A percentile compares a stretch with the other conserved stretches of the same genome.
Conservation (phyloP, 2,797 vertebrate genomes). For the Muscicapa comitata region DNA sequence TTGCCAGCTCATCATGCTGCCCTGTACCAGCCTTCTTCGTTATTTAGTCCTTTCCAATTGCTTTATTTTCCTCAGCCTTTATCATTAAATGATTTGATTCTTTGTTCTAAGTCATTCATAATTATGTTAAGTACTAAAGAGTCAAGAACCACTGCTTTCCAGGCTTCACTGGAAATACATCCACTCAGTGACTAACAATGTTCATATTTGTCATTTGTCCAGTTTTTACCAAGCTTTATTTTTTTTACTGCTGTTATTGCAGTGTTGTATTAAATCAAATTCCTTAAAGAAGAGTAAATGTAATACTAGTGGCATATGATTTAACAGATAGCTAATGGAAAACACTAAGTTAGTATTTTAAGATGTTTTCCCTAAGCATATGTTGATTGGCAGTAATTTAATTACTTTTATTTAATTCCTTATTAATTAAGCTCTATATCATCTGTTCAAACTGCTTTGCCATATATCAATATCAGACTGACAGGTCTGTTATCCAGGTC, state of each 20-base stretch:
- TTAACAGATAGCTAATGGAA: neutral
- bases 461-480: neutral
- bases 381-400: slow-evolving; percentile 28
- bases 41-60: neutral
- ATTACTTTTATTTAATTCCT: slow-evolving; percentile 16
- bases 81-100: neutral
- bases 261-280: neutral
- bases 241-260: neutral
- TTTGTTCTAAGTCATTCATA: neutral
- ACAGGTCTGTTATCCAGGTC: neutral
- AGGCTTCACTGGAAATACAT: neutral
- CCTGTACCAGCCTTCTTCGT: neutral
- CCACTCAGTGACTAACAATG: neutral
- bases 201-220: neutral
- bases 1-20: neutral
- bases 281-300: neutral
- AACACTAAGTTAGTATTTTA: neutral
- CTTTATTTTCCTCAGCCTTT: neutral
- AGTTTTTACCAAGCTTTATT: neutral
- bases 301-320: neutral
- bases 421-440: slow-evolving; percentile 5
- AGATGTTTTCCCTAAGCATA: neutral
- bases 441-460: slow-evolving; percentile 32
- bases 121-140: neutral
- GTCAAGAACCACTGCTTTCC: neutral